Percentiles rank a stretch among this genome's conserved stretches.
Evolutionary conservation across 2,888 invertebrate species (phyloP).

Genomic region (Candidula unifasciata): DNA sequence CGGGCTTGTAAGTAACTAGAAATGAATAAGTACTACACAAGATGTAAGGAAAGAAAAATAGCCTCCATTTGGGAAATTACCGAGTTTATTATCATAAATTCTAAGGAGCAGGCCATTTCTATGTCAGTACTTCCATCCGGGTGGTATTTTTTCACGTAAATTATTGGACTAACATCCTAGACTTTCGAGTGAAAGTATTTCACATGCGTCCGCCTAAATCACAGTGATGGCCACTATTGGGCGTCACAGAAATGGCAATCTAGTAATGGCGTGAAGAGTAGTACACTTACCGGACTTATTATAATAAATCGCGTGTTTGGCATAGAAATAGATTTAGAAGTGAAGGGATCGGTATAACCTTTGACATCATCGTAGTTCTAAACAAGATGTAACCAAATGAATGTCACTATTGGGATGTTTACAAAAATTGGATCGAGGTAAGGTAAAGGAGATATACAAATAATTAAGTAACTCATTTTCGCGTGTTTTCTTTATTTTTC

Average conservation of each 20-base stretch:
- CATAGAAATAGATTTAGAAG: slow-evolving; percentile 7
- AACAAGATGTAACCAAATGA: slow-evolving; percentile 3
- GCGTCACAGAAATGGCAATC: background rate
- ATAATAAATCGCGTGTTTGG: background rate
- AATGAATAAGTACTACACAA: too few species aligned
- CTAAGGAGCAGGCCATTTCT: background rate
- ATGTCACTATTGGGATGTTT: slow-evolving; percentile 13
- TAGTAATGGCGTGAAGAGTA: slow-evolving; percentile 12
- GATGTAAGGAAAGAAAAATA: too few species aligned
- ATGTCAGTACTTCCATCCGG: background rate
- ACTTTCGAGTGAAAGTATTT: too few species aligned
- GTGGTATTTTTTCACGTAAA: background rate
- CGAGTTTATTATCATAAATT: background rate
- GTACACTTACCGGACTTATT: background rate
- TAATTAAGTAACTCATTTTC: too few species aligned
- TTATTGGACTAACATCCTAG: background rate
- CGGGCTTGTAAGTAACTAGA: too few species aligned
- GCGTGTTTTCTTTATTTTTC: too few species aligned
- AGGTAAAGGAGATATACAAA: slow-evolving; percentile 14
- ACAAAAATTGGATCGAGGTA: slow-evolving; percentile 4
- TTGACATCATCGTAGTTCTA: background rate
- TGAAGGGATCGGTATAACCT: background rate
- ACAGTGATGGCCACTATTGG: background rate
- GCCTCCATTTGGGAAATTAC: too few species aligned
- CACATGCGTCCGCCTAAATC: background rate